These are phyloP conservation scores for Oikopleura dioica DNA, from an alignment of 23 tunicate species.

Conservation along the genomic window DNA sequence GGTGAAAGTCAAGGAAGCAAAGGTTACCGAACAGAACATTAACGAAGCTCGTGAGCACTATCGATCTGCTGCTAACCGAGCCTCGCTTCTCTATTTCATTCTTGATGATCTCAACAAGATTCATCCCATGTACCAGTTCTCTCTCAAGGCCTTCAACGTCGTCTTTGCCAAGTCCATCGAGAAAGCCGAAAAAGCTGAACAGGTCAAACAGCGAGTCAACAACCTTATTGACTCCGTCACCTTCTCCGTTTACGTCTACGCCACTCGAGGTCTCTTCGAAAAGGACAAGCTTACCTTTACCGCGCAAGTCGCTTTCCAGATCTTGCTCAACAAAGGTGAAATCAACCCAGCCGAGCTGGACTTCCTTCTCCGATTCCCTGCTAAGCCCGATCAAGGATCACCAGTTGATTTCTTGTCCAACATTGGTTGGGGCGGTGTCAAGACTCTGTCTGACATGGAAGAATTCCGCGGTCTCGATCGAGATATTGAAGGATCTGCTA, in stretches of 20 bases:
- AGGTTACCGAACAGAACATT: slow-evolving; percentile 67
- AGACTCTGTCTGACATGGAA: slow-evolving; percentile 78
- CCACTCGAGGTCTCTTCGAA: slow-evolving; percentile 82
- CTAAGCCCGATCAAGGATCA: slow-evolving; percentile 47
- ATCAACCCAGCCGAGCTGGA: slow-evolving; percentile 42
- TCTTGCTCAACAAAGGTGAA: slow-evolving; percentile 52
- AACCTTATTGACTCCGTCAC: slow-evolving; percentile 76
- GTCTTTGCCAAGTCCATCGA: slow-evolving; percentile 90
- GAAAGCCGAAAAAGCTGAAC: slow-evolving; percentile 53
- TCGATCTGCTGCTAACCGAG: slow-evolving; percentile 51
- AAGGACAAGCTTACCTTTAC: slow-evolving; percentile 91
- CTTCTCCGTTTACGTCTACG: slow-evolving; percentile 78
- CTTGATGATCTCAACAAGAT: slow-evolving; percentile 72
- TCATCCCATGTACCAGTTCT: slow-evolving; percentile 68
- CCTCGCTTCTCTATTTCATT: slow-evolving; percentile 84
- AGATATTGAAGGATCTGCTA: slow-evolving; percentile 93
- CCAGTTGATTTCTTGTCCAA: slow-evolving; percentile 72
- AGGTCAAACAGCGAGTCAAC: slow-evolving; percentile 42
- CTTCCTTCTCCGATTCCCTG: slow-evolving; percentile 79
- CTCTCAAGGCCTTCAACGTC: slow-evolving; percentile 77
- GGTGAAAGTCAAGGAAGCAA: slow-evolving; percentile 78
- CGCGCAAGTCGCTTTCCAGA: slow-evolving; percentile 90
- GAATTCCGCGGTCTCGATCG: slow-evolving; percentile 72
- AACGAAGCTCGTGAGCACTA: slow-evolving; percentile 91
- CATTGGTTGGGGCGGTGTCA: slow-evolving; percentile 91